phyloP scores from a whole-genome alignment of 2,888 invertebrate genomes.

The Auanema sp. region DNA sequence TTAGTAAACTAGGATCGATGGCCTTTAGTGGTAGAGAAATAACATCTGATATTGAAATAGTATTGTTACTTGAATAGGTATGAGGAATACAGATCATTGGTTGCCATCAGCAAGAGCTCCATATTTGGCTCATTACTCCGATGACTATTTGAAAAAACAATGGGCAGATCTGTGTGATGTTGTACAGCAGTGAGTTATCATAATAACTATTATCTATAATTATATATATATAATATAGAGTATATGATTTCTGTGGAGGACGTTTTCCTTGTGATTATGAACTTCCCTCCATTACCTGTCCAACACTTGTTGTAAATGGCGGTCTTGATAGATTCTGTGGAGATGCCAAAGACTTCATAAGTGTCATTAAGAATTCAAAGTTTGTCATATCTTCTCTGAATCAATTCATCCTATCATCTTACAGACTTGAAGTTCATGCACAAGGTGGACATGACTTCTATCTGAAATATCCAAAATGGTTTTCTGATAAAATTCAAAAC shows the following conservation, averaged over 20 bases:
- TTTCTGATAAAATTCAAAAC: constrained; percentile 45
- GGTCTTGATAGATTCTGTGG: constrained; percentile 55
- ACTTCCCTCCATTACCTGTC: constrained; percentile 47
- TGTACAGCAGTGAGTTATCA: constrained; percentile 50
- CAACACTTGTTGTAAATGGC: constrained; percentile 56
- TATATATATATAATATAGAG: constrained; percentile 35
- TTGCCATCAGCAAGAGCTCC: constrained; percentile 49
- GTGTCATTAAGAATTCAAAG: constrained; percentile 50
- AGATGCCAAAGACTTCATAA: constrained; percentile 51
- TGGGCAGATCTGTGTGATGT: constrained; percentile 63
- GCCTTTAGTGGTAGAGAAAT: constrained; percentile 57
- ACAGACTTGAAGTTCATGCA: constrained; percentile 56
- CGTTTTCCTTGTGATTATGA: constrained; percentile 57
- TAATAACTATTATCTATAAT: neutral
- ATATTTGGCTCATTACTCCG: constrained; percentile 57
- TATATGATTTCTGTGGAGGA: constrained; percentile 58
- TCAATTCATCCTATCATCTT: constrained; percentile 13
- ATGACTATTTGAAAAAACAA: constrained; percentile 54
- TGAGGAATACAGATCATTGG: constrained; percentile 63
- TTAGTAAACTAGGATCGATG: constrained; percentile 57
- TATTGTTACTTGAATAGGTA: constrained; percentile 37
- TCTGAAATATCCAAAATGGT: constrained; percentile 62
- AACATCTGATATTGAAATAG: neutral
- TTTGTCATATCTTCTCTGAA: constrained; percentile 1
- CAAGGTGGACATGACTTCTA: constrained; percentile 62